Percentiles rank a stretch among this genome's conserved stretches.
These are phyloP conservation scores for Nyctalus aviator DNA, from an alignment of 2,797 vertebrate genomes.

Conservation along the genomic window DNA sequence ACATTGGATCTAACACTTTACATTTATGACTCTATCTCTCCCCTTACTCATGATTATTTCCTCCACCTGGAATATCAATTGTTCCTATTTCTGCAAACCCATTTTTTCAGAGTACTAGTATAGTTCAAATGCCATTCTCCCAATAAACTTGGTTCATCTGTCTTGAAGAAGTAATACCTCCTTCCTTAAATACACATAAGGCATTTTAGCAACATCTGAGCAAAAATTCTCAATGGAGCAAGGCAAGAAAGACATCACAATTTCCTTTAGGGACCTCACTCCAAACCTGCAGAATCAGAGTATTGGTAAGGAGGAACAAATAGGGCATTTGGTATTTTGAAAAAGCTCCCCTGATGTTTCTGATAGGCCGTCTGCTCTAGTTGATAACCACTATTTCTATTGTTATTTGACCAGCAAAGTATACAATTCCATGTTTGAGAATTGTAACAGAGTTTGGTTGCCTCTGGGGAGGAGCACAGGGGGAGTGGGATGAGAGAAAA, in stretches of 20 bases:
- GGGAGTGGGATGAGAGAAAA: background rate
- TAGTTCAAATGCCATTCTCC: background rate
- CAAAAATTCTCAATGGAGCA: background rate
- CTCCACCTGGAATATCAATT: background rate
- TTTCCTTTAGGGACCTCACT: background rate
- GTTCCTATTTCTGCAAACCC: slow-evolving; percentile 7
- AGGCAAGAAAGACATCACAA: background rate
- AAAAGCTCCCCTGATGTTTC: background rate
- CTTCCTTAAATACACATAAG: background rate
- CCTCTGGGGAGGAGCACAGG: background rate
- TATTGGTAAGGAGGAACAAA: background rate
- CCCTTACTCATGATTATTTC: background rate
- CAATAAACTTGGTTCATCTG: background rate
- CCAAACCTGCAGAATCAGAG: background rate
- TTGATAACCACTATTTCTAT: background rate
- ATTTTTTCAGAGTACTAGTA: background rate
- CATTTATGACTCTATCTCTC: background rate
- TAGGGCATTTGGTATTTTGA: background rate
- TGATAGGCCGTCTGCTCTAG: background rate
- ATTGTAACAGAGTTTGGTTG: background rate
- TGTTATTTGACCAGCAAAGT: background rate
- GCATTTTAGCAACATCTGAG: background rate
- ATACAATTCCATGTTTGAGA: background rate
- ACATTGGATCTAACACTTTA: background rate
- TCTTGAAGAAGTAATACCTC: background rate